Evolutionary conservation across 2,888 invertebrate genomes (phyloP).

Genomic region (Hirudinaria manillensis): DNA sequence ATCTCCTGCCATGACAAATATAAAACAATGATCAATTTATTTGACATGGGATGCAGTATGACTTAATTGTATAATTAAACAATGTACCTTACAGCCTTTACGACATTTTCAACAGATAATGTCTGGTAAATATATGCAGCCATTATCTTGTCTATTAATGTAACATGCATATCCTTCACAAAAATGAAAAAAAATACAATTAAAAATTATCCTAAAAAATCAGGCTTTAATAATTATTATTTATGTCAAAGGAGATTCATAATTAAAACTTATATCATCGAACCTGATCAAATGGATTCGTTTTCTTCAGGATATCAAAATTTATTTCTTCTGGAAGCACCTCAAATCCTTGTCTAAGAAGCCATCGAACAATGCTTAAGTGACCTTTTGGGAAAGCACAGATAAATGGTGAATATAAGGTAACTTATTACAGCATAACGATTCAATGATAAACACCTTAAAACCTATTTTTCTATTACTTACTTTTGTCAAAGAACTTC

Average conservation of each 20-base stretch:
- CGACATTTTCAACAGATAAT: constrained; percentile 12
- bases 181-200: not conserved
- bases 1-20: constrained; percentile 18
- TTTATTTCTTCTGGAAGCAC: constrained; percentile 10
- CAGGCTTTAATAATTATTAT: not conserved
- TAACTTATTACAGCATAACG: too few relatives aligned
- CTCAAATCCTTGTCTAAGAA: constrained; percentile 8
- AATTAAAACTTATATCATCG: not conserved
- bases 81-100: not conserved
- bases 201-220: not conserved
- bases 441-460: not conserved
- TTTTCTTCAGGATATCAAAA: not conserved
- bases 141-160: constrained; percentile 17
- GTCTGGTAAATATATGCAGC: constrained; percentile 1
- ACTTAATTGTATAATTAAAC: not conserved
- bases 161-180: not conserved
- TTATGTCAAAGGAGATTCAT: too few relatives aligned
- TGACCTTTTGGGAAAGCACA: not conserved
- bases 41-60: not conserved
- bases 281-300: not conserved
- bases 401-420: too few relatives aligned
- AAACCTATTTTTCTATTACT: not conserved
- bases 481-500: constrained; percentile 3
- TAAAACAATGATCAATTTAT: constrained; percentile 1
- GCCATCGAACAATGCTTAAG: constrained; percentile 13